Evolutionary conservation across 2,888 invertebrate species (phyloP).

Genomic region (Morinoia aosen): DNA sequence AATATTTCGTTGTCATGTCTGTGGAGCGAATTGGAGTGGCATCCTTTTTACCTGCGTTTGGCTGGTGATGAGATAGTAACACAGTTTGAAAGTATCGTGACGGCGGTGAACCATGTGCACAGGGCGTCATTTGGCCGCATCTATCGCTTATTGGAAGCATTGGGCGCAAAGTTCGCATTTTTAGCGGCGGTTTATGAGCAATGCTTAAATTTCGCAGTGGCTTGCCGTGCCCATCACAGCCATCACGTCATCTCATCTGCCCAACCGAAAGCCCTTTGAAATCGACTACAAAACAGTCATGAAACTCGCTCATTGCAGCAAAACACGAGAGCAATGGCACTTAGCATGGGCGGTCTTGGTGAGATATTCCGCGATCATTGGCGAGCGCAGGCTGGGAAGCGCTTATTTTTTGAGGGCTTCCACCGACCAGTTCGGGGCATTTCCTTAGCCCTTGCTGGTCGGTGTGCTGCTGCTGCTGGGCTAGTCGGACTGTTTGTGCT

Average conservation of each 20-base stretch:
- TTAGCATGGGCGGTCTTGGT: background rate
- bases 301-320: background rate
- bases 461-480: background rate
- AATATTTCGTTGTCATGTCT: background rate
- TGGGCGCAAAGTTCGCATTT: background rate
- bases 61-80: background rate
- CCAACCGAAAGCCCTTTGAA: background rate
- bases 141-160: constrained; percentile 1
- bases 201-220: background rate
- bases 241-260: background rate
- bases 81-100: background rate
- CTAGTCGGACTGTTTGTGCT: no score
- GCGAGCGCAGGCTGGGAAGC: background rate
- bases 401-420: background rate
- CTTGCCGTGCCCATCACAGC: background rate
- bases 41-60: background rate
- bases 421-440: background rate
- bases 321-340: background rate
- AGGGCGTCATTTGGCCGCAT: background rate
- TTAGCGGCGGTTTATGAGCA: background rate
- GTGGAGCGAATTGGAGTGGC: background rate
- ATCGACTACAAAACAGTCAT: background rate
- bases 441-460: background rate
- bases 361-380: background rate
- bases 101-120: background rate